Conservation (phyloP, 2,797 vertebrate genomes). For the Pseudocheirus occidentalis region DNA sequence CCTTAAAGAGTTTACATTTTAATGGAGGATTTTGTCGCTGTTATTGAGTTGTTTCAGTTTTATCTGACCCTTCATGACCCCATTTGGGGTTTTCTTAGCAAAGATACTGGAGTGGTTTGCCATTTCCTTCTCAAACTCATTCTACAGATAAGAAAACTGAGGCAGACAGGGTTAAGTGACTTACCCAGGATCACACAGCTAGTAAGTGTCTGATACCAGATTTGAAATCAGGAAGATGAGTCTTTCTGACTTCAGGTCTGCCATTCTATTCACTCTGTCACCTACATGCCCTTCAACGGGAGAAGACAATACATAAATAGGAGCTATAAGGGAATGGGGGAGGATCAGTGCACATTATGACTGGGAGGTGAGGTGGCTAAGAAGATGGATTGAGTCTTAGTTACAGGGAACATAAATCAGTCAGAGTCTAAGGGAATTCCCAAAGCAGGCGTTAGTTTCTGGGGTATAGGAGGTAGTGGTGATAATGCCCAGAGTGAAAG, state of each 20-base stretch:
- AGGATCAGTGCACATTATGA: background rate
- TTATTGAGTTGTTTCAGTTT: no score
- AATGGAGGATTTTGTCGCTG: background rate
- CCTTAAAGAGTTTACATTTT: background rate
- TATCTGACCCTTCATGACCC: no score
- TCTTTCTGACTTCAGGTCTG: background rate
- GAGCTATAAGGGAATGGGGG: background rate
- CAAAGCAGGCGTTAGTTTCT: background rate
- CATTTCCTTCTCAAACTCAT: background rate
- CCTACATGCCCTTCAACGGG: background rate
- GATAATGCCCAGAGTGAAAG: background rate
- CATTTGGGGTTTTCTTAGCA: background rate
- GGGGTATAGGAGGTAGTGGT: background rate
- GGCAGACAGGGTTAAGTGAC: background rate
- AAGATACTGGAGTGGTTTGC: background rate
- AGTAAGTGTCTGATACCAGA: background rate
- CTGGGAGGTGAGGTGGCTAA: background rate
- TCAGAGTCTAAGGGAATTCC: background rate
- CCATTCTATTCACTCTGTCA: background rate
- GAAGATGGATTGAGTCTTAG: background rate
- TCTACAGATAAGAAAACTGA: background rate
- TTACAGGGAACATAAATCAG: background rate
- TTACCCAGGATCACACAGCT: background rate
- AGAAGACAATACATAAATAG: background rate
- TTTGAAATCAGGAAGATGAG: background rate